phyloP scores from a whole-genome alignment of 1,140 invertebrate genomes.

The Semibalanus balanoides region DNA sequence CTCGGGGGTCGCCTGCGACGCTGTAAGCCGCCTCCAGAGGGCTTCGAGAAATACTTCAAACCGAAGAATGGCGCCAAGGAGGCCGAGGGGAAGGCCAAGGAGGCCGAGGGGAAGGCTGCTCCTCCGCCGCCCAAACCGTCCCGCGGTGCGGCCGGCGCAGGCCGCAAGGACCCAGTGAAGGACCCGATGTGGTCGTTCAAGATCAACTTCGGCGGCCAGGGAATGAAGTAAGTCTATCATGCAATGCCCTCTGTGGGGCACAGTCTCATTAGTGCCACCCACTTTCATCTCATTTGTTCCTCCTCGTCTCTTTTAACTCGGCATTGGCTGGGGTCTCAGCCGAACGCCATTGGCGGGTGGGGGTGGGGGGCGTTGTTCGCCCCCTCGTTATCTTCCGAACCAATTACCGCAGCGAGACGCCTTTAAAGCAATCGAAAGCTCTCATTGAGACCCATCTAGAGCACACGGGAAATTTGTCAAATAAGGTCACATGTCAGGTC shows the following conservation, averaged over 20 bases:
- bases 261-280: not conserved
- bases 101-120: not conserved
- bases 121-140: not conserved
- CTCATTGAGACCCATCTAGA: too few species aligned
- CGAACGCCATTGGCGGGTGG: too few species aligned
- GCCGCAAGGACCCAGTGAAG: not conserved
- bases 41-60: not conserved
- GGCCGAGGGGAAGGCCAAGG: not conserved
- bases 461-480: too few species aligned
- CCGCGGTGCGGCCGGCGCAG: too few species aligned
- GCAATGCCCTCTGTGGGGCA: not conserved
- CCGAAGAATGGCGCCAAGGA: not conserved
- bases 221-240: not conserved
- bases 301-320: not conserved
- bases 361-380: too few species aligned
- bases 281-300: not conserved
- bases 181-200: conserved; percentile 5
- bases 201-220: not conserved
- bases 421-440: too few species aligned
- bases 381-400: not conserved
- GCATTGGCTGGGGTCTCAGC: too few species aligned
- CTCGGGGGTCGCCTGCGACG: not conserved
- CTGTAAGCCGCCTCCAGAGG: not conserved
- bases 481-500: too few species aligned
- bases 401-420: not conserved